Evolutionary conservation across 2,113 vertebrate species (phyloP).

Genomic region (Ahaetulla prasina): DNA sequence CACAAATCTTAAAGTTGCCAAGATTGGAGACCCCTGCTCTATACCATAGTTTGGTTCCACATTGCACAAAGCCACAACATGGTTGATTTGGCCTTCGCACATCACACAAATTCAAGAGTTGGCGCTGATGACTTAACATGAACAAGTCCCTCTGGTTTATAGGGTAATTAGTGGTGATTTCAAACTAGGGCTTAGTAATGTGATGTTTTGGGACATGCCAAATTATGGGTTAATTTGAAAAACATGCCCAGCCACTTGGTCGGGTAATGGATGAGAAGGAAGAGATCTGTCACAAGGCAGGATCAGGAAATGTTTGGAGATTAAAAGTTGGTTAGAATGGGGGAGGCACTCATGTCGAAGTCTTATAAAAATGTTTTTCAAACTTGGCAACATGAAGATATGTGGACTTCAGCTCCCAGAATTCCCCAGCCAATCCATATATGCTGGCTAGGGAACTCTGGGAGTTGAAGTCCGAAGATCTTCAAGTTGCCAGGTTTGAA

Average conservation of each 20-base stretch:
- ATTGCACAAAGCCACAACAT: background rate
- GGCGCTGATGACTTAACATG: background rate
- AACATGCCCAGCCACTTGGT: background rate
- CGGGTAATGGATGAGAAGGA: background rate
- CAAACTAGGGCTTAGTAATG: background rate
- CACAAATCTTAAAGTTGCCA: too few relatives aligned
- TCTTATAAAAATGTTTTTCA: background rate
- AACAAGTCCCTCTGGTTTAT: background rate
- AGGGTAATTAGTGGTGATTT: background rate
- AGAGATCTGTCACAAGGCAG: background rate
- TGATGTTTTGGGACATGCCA: background rate
- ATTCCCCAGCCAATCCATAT: background rate
- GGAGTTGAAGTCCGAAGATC: background rate
- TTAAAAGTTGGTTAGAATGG: background rate
- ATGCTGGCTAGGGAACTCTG: background rate
- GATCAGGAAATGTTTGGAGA: background rate
- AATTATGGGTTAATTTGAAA: background rate
- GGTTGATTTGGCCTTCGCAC: background rate
- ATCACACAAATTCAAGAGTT: background rate
- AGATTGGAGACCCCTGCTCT: too few relatives aligned
- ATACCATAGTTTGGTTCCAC: background rate
- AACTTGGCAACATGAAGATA: background rate
- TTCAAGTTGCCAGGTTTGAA: background rate
- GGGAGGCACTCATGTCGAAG: background rate
- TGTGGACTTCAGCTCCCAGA: background rate